Evolutionary conservation across 2,113 vertebrate genomes (phyloP), one percentile per base, ranked within the genome.

Genomic region (Oryzias curvinotus): DNA sequence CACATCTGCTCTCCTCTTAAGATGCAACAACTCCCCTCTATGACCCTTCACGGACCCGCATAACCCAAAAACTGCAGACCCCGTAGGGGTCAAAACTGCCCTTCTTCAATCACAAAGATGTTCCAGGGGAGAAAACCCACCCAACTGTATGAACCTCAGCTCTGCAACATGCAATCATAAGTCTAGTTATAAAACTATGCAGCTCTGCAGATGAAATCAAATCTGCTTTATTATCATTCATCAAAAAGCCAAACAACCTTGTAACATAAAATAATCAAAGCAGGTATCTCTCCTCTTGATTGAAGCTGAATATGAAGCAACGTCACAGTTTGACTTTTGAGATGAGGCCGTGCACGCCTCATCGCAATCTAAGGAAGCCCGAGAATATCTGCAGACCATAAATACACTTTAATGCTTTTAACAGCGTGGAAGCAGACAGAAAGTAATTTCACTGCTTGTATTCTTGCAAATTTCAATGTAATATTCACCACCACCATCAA

Each of bases 361-460:
- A 57, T 59, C 57, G 36, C 62, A 68, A 49, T 70, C 70, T 62
- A 69, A 69, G 18, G 10, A 66, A 77, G 81, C 72, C 26, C 42
- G 81, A 76, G 62, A 62, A 56, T 48, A 52, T 63, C 57, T 70
- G 57, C 52, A 36, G 60, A 80, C 73, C 60, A 73, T 76, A 78
- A 86, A 77, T 84, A 82, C 51, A 50, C 50, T 52, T 65, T 69
- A 70, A 77, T 80, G 68, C 65, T 72, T 79, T 83, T 72, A 73
- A 73, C 57, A 56, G 68, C 60, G 25, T 51, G 56, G 60, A 73
- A 71, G 73, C 57, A 51, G 77, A 73, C 62, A 54, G 59, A 71
- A 75, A 62, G 58, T 61, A 36, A 84, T 77, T 77, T 62, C 60
- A 26, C 50, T 71, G 56, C 53, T 79, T 66, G 53, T 71, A 58